Conservation (phyloP, 2,888 invertebrate genomes). For the Thecocarcelia acutangulata region DNA sequence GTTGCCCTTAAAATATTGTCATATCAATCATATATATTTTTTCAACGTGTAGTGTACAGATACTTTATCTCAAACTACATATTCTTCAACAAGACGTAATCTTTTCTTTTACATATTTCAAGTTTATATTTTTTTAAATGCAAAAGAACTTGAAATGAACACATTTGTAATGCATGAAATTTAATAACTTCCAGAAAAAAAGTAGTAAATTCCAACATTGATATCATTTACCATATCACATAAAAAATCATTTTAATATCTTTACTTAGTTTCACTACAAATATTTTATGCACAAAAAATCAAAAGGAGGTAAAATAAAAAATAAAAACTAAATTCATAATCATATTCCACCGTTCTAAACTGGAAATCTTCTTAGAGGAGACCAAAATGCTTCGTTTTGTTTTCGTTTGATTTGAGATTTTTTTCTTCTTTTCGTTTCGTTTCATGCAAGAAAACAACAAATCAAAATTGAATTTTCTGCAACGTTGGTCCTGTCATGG, state of each 20-base stretch:
- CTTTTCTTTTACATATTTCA: neutral
- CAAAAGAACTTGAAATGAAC: neutral
- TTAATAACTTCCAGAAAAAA: neutral
- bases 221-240: slow-evolving; percentile 23
- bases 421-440: slow-evolving; percentile 30
- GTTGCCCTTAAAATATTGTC: too few species aligned
- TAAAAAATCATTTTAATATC: slow-evolving; percentile 23
- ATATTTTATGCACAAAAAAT: slow-evolving; percentile 1
- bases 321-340: slow-evolving; percentile 17
- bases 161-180: neutral
- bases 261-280: slow-evolving; percentile 24
- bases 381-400: neutral
- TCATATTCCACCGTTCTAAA: slow-evolving; percentile 53
- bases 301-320: neutral
- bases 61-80: too few species aligned
- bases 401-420: slow-evolving; percentile 3
- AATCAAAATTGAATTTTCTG: slow-evolving; percentile 70
- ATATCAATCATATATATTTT: too few species aligned
- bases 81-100: too few species aligned
- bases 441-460: slow-evolving; percentile 52
- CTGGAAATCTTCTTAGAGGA: slow-evolving; percentile 60
- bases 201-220: neutral
- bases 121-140: too few species aligned
- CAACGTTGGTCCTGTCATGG: slow-evolving; percentile 66
- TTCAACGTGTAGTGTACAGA: too few species aligned